Percentiles rank a stretch among this genome's conserved stretches.
These are phyloP conservation scores for Dryoscopus gambensis DNA, from an alignment of 2,113 vertebrate species.

Conservation along the genomic window DNA sequence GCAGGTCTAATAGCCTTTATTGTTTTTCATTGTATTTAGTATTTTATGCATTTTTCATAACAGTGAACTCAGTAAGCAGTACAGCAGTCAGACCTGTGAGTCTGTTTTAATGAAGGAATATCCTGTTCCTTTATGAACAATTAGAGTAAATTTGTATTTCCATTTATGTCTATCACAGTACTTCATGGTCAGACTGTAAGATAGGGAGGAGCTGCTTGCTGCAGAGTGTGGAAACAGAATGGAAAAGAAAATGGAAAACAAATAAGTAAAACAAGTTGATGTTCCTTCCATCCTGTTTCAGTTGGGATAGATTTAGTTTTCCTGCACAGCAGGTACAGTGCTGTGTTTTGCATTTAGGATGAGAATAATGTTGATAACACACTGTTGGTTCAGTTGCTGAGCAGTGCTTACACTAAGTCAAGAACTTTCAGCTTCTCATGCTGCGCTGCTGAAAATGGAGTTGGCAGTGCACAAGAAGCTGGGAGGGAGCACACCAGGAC, in stretches of 20 bases:
- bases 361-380: background rate
- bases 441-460: background rate
- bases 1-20: background rate
- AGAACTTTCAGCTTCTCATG: background rate
- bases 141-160: background rate
- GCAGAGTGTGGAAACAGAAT: background rate
- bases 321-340: background rate
- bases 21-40: background rate
- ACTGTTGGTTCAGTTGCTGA: background rate
- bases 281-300: background rate
- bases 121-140: background rate
- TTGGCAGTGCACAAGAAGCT: background rate
- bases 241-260: background rate
- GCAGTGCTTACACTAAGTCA: background rate
- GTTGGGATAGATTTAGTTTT: background rate
- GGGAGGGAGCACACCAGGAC: background rate
- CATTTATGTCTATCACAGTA: background rate
- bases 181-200: background rate
- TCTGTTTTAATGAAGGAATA: background rate
- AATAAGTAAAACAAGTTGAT: background rate
- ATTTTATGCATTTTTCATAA: background rate
- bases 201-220: background rate
- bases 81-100: background rate
- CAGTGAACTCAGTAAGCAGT: background rate
- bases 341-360: background rate